phyloP scores from a whole-genome alignment of 2,797 vertebrate genomes.

The Gymnothorax reevesii region DNA sequence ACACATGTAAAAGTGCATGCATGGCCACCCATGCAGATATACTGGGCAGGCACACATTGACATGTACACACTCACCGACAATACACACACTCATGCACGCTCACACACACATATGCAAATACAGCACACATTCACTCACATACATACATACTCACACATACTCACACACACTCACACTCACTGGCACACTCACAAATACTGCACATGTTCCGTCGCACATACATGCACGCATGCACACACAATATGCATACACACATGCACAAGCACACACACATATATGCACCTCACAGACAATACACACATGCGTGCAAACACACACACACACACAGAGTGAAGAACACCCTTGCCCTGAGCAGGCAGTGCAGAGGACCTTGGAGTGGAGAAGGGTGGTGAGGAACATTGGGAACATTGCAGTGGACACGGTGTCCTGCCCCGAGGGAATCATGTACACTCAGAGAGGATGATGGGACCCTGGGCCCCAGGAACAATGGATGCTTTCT shows the following conservation, averaged over 20 bases:
- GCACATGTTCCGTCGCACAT: conserved; percentile 41
- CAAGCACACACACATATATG: neutral
- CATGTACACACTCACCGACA: neutral
- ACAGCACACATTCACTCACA: neutral
- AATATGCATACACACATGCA: conserved; percentile 35
- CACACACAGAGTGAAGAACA: neutral
- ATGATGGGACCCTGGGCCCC: conserved; percentile 11
- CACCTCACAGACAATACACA: neutral
- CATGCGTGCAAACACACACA: neutral
- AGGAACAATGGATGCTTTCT: conserved; percentile 68
- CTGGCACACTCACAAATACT: neutral
- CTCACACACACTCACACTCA: neutral
- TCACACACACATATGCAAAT: neutral
- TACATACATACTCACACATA: neutral
- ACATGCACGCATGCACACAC: neutral
- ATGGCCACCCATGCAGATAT: neutral
- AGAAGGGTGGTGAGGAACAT: neutral
- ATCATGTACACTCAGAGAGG: conserved; percentile 33
- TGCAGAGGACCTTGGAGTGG: neutral
- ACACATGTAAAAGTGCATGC: neutral
- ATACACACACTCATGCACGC: conserved; percentile 29
- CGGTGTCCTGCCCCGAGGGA: conserved; percentile 37
- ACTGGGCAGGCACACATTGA: conserved; percentile 12
- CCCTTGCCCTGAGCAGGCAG: neutral
- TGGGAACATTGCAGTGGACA: conserved; percentile 22